Evolutionary conservation across 1,140 invertebrate species (phyloP).

Genomic region (Micrasema longulum): DNA sequence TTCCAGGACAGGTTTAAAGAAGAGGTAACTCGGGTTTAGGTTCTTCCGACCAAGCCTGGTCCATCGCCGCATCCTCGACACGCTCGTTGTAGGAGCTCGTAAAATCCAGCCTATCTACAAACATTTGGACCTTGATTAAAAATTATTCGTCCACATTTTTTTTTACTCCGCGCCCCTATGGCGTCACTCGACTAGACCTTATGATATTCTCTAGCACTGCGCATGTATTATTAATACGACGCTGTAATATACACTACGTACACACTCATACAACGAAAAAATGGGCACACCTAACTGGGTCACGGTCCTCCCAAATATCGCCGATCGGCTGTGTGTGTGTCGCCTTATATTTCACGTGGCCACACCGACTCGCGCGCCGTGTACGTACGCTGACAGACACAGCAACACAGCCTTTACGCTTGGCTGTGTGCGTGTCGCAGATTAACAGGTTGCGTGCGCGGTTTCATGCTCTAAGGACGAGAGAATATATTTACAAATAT

Average conservation of each 20-base stretch:
- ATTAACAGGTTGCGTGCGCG: too few relatives aligned
- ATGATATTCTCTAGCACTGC: not conserved
- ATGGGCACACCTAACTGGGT: constrained; percentile 41
- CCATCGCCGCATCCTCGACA: not conserved
- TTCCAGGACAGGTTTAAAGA: too few relatives aligned
- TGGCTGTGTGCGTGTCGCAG: constrained; percentile 1
- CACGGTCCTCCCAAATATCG: constrained; percentile 50
- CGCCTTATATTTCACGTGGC: too few relatives aligned
- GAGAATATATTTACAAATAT: too few relatives aligned
- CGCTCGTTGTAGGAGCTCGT: not conserved
- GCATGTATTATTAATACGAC: not conserved
- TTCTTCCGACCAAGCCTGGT: not conserved
- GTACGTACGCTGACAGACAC: too few relatives aligned
- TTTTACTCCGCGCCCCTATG: not conserved
- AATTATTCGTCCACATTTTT: not conserved
- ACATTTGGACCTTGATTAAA: not conserved
- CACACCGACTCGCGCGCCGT: too few relatives aligned
- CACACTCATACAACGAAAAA: constrained; percentile 12
- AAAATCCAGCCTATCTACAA: not conserved
- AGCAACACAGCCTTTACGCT: too few relatives aligned
- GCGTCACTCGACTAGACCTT: not conserved
- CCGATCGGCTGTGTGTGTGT: constrained; percentile 19
- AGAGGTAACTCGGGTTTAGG: too few relatives aligned
- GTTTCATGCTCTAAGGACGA: too few relatives aligned
- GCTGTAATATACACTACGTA: not conserved